Evolutionary conservation across 2,888 invertebrate genomes (phyloP), one percentile per base, ranked within the genome.

Genomic region (Chalcosyrphus nemorum): DNA sequence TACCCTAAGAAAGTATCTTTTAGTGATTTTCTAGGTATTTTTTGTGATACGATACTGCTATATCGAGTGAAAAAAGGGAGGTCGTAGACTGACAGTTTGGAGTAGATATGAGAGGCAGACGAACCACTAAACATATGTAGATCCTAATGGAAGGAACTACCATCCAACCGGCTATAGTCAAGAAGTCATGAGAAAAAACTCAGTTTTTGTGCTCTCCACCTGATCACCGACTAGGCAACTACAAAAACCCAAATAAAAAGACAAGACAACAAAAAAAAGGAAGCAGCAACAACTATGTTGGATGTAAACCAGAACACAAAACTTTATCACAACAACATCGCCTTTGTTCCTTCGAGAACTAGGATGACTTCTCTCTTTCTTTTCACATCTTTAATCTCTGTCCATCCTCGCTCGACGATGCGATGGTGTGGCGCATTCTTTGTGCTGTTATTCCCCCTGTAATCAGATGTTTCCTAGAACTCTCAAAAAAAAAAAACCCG

Each of bases 401-500:
- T 81, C 70, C 70, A 47, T 66, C 29, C 59, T 50, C 15, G n/a
- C 29, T 43, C 43, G n/a, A n/a, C n/a, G n/a, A n/a, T n/a, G n/a
- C n/a, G n/a, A n/a, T 29, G 47, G 19, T 24, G 2, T 65, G 54
- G 75, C 68, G 43, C 63, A 57, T 71, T 77, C 65, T 71, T 81
- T 77, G 56, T 71, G 29, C 35, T 75, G 65, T 56, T 56, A n/a
- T n/a, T 77, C 59, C 72, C 71, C 61, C 50, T 72, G 72, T 50
- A 82, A 82, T 82, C 82, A 82, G 78, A 78, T 82, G 82, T 74
- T 82, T 78, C 82, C 72, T 82, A 82, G 78, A 82, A 82, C 50
- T 54, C 65, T 32, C 32, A 45, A n/a, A n/a, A n/a, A n/a, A n/a
- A n/a, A n/a, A n/a, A n/a, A n/a, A 52, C 15, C 38, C 19, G 27